These are phyloP conservation scores for Prosopocoilus inquinatus DNA, from an alignment of 2,888 invertebrate genomes.

Conservation along the genomic window DNA sequence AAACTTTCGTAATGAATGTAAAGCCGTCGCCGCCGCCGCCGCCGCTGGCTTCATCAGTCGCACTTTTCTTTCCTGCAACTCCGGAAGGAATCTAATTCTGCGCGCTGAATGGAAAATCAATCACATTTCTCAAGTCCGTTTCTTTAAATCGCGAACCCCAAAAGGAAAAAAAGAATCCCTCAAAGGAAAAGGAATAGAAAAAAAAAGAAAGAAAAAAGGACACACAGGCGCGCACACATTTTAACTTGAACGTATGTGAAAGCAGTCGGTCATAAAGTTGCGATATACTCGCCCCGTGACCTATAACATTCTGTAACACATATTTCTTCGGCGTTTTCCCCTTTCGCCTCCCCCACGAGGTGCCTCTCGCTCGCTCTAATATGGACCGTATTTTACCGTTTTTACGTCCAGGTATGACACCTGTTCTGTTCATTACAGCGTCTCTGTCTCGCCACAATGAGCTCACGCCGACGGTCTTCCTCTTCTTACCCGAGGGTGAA, in stretches of 20 bases:
- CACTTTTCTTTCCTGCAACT: not conserved
- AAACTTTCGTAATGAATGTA: too few species aligned
- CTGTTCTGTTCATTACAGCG: not conserved
- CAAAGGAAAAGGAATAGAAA: constrained; percentile 8
- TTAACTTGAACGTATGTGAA: constrained; percentile 21
- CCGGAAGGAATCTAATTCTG: constrained; percentile 3
- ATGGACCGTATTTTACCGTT: not conserved
- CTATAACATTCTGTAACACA: constrained; percentile 18
- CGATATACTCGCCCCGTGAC: constrained; percentile 24
- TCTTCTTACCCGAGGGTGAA: too few species aligned
- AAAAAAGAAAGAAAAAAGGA: too few species aligned
- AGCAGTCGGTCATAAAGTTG: constrained; percentile 21
- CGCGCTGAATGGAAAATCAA: constrained; percentile 1
- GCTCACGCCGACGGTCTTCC: too few species aligned
- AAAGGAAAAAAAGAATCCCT: not conserved
- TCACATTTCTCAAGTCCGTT: not conserved
- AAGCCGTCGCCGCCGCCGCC: too few species aligned
- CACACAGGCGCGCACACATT: too few species aligned
- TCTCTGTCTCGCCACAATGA: too few species aligned
- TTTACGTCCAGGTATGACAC: not conserved
- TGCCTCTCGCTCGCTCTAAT: not conserved
- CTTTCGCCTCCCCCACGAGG: not conserved
- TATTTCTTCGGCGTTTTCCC: not conserved
- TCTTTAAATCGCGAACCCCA: not conserved
- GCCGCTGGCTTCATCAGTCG: too few species aligned